A percentile compares a stretch with the other conserved stretches of the same genome.
Conservation (phyloP, 1,140 invertebrate genomes). For the Drosophila nannoptera region DNA sequence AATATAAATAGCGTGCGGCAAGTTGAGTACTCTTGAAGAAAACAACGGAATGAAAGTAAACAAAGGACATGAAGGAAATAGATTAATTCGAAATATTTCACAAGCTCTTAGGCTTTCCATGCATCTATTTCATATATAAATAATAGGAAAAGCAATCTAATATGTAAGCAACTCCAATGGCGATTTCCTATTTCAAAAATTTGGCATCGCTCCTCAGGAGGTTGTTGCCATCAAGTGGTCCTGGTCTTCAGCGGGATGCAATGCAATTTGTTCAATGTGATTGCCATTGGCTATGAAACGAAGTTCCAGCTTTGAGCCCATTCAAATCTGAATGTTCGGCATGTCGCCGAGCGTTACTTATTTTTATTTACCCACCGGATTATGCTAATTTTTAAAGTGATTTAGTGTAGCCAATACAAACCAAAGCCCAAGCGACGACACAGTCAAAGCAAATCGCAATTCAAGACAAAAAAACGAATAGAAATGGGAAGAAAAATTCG, state of each 20-base stretch:
- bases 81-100: neutral
- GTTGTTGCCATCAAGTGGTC: too few species aligned
- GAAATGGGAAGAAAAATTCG: slow-evolving; percentile 12
- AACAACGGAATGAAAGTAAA: neutral
- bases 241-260: neutral
- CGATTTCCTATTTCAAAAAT: too few species aligned
- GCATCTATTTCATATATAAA: too few species aligned
- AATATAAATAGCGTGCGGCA: slow-evolving; percentile 1
- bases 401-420: slow-evolving; percentile 70
- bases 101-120: neutral
- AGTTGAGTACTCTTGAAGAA: neutral
- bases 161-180: too few species aligned
- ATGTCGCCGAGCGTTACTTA: slow-evolving; percentile 65
- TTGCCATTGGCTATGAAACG: slow-evolving; percentile 33
- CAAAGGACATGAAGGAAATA: slow-evolving; percentile 1
- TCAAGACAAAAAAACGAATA: slow-evolving; percentile 7
- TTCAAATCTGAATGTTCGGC: slow-evolving; percentile 37
- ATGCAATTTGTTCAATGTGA: slow-evolving; percentile 42
- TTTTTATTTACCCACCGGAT: slow-evolving; percentile 77
- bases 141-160: too few species aligned
- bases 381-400: slow-evolving; percentile 78
- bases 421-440: slow-evolving; percentile 21
- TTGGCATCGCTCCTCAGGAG: too few species aligned
- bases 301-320: slow-evolving; percentile 43
- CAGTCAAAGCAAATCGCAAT: slow-evolving; percentile 23